phyloP scores from a whole-genome alignment of 2,113 vertebrate genomes.

The Sphyrna mokarran region DNA sequence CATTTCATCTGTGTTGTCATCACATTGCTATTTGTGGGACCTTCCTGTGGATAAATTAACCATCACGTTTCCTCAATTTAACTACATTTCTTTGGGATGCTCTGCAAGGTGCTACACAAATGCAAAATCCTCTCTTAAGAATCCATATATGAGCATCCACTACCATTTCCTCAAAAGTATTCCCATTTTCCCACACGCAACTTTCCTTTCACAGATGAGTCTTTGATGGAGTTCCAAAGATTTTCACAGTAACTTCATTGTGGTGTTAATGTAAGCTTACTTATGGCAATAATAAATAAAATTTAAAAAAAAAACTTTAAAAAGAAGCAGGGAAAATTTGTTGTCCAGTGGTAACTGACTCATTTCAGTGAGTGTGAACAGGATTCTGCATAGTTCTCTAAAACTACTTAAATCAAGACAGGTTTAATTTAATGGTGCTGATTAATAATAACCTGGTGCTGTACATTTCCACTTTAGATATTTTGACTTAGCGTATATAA shows the following conservation, averaged over 20 bases:
- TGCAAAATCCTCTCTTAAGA: neutral
- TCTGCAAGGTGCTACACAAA: neutral
- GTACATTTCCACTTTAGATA: neutral
- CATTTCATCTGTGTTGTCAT: neutral
- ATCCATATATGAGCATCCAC: neutral
- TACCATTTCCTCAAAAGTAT: neutral
- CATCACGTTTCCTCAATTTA: neutral
- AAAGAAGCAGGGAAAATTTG: neutral
- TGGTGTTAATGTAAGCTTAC: too few species aligned
- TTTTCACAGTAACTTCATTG: too few species aligned
- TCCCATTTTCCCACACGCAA: neutral
- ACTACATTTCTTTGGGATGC: neutral
- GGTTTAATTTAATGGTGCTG: neutral
- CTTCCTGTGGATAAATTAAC: neutral
- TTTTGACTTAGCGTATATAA: neutral
- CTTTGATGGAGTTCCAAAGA: neutral
- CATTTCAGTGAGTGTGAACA: neutral
- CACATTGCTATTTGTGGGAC: neutral
- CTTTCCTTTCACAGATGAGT: neutral
- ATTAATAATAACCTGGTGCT: neutral
- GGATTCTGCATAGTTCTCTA: neutral
- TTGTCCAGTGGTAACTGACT: neutral
- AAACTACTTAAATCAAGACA: neutral
- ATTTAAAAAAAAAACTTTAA: too few species aligned
- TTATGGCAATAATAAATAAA: too few species aligned